phyloP scores from a whole-genome alignment of 2,113 vertebrate genomes.

The Serinus canaria region DNA sequence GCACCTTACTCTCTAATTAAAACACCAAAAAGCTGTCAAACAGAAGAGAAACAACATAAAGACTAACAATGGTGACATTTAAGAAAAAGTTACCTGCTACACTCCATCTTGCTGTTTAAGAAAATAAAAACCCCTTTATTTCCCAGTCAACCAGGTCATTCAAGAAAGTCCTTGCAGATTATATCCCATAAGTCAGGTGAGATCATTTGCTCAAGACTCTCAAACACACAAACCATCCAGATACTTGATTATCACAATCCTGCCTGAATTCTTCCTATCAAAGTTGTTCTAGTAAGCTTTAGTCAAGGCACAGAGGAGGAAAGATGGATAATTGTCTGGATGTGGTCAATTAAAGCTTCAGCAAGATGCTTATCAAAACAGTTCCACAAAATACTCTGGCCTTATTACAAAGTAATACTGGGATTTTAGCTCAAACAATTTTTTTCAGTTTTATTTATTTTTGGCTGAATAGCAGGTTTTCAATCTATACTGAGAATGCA shows the following conservation, averaged over 20 bases:
- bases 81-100: neutral
- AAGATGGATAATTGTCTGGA: neutral
- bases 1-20: neutral
- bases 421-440: slow-evolving; percentile 26
- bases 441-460: slow-evolving; percentile 45
- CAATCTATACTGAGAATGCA: slow-evolving; percentile 37
- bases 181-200: neutral
- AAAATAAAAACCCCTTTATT: neutral
- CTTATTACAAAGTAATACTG: neutral
- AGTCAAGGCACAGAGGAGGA: neutral
- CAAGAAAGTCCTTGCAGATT: neutral
- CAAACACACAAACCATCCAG: neutral
- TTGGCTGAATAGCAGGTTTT: slow-evolving; percentile 41
- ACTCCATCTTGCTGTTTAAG: neutral
- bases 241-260: neutral
- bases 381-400: neutral
- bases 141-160: neutral
- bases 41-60: neutral
- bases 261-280: neutral
- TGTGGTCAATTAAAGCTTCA: neutral
- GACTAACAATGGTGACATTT: neutral
- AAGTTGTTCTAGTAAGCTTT: neutral
- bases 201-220: neutral
- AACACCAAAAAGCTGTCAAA: neutral
- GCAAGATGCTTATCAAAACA: neutral